Evolutionary conservation across 2,797 vertebrate genomes (phyloP).

Genomic region (Erpetoichthys calabaricus): DNA sequence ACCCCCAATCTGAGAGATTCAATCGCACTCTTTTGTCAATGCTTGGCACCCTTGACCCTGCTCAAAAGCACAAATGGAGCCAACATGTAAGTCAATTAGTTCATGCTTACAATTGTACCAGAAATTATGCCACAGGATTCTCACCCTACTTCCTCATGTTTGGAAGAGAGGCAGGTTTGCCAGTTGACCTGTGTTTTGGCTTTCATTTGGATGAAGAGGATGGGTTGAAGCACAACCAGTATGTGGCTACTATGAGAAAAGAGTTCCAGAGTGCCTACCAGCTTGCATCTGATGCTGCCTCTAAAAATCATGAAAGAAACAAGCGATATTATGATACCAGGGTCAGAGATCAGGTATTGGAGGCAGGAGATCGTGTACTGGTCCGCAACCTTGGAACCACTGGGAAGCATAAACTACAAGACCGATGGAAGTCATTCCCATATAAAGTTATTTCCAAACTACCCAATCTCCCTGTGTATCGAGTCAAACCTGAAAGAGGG

Average conservation of each 20-base stretch:
- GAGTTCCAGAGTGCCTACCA: neutral
- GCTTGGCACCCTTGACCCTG: neutral
- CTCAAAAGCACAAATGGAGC: neutral
- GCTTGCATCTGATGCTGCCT: neutral
- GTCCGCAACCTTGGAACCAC: neutral
- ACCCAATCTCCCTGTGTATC: neutral
- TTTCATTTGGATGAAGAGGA: neutral
- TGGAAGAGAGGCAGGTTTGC: slow-evolving; percentile 1
- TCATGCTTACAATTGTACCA: neutral
- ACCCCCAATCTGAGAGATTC: neutral
- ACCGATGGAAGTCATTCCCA: neutral
- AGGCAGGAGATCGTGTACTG: neutral
- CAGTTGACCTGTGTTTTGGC: slow-evolving; percentile 1
- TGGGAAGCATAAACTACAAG: neutral
- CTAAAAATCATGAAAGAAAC: neutral
- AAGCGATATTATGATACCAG: neutral
- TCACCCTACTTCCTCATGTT: neutral
- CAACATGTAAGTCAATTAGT: neutral
- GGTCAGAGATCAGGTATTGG: neutral
- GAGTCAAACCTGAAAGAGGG: neutral
- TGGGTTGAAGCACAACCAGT: neutral
- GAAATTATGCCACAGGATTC: neutral
- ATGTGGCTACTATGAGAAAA: neutral
- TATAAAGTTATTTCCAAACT: neutral
- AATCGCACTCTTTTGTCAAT: slow-evolving; percentile 1